A percentile compares a stretch with the other conserved stretches of the same genome.
These are phyloP conservation scores for Pseudorectes ferrugineus DNA, from an alignment of 2,113 vertebrate species.

Conservation along the genomic window DNA sequence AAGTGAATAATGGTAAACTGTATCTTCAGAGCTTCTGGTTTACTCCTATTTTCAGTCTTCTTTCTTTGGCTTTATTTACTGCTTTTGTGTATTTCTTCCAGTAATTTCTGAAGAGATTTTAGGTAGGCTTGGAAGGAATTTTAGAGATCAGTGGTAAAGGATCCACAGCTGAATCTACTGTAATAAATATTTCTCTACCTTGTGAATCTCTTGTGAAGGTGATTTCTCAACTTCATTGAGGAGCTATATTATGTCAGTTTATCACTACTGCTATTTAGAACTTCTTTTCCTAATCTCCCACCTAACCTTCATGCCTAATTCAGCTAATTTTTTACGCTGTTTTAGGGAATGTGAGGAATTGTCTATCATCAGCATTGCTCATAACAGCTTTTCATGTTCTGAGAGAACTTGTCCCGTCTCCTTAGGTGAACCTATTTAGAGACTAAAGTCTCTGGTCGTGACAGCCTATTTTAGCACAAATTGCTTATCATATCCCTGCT, in stretches of 20 bases:
- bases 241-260: background rate
- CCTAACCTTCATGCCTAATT: background rate
- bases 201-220: background rate
- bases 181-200: background rate
- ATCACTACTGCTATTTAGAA: background rate
- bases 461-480: background rate
- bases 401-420: background rate
- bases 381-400: background rate
- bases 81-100: background rate
- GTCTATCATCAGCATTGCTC: background rate
- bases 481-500: background rate
- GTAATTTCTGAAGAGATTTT: background rate
- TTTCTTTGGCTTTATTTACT: background rate
- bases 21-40: background rate
- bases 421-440: background rate
- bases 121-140: background rate
- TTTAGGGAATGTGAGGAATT: background rate
- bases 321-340: background rate
- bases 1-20: background rate
- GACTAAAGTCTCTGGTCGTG: background rate
- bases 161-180: background rate
- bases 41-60: background rate
- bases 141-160: background rate
- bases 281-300: background rate
- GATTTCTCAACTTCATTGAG: background rate